These are phyloP conservation scores for Plodia interpunctella DNA, from an alignment of 1,140 invertebrate genomes.

Conservation along the genomic window DNA sequence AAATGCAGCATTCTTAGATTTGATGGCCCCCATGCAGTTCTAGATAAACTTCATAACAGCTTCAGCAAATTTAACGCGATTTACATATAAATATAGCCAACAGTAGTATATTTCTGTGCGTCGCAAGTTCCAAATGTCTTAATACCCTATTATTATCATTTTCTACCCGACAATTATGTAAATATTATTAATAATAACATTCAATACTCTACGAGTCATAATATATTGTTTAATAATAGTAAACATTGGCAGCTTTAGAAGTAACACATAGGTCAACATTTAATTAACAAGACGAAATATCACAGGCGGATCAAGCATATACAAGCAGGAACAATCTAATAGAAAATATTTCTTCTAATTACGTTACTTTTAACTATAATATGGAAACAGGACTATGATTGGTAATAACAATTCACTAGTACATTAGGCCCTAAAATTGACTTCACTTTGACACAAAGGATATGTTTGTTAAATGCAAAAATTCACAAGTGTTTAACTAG, in stretches of 20 bases:
- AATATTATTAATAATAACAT: constrained; percentile 27
- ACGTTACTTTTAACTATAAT: constrained; percentile 29
- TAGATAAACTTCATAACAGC: constrained; percentile 35
- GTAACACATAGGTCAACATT: constrained; percentile 45
- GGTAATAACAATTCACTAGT: constrained; percentile 35
- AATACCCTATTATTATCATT: constrained; percentile 10
- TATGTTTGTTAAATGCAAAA: constrained; percentile 50
- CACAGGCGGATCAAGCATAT: constrained; percentile 68
- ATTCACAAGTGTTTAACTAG: constrained; percentile 38
- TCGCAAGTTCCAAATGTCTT: constrained; percentile 12
- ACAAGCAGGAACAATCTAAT: constrained; percentile 71
- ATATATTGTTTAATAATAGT: constrained; percentile 27
- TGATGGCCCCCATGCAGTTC: constrained; percentile 68
- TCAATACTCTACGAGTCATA: constrained; percentile 42
- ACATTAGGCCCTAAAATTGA: constrained; percentile 60
- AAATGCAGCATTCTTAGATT: constrained; percentile 64
- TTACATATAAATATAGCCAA: constrained; percentile 19
- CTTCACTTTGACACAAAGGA: constrained; percentile 47
- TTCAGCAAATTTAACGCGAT: constrained; percentile 14
- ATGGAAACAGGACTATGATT: constrained; percentile 27
- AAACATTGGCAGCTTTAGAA: constrained; percentile 49
- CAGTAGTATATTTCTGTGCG: constrained; percentile 28
- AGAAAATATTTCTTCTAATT: constrained; percentile 35
- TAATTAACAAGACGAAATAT: constrained; percentile 58
- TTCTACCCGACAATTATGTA: constrained; percentile 12